Percentiles rank a stretch among this genome's conserved stretches.
Conservation (phyloP, 2,113 vertebrate genomes). For the Microcebus murinus region DNA sequence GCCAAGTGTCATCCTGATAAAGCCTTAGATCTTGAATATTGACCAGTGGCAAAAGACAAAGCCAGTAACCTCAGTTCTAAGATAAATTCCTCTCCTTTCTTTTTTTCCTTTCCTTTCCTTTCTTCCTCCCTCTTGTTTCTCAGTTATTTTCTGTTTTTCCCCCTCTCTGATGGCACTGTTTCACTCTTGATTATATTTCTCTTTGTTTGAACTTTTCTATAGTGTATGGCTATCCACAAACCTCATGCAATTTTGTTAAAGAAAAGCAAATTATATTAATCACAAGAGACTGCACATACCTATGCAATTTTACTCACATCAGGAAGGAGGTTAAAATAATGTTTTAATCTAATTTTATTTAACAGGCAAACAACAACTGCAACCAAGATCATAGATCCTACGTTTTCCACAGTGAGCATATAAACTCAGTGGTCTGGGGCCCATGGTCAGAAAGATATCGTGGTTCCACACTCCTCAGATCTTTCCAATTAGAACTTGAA, state of each 20-base stretch:
- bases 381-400: neutral
- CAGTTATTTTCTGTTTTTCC: neutral
- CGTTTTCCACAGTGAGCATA: conserved; percentile 15
- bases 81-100: neutral
- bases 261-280: neutral
- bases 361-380: conserved; percentile 28
- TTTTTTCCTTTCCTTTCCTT: accelerated
- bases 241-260: neutral
- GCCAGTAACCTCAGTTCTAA: neutral
- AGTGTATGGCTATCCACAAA: neutral
- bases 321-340: neutral
- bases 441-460: conserved; percentile 65
- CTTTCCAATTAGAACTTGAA: conserved; percentile 83
- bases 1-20: neutral
- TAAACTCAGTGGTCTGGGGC: conserved; percentile 52
- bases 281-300: neutral
- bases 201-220: conserved; percentile 4
- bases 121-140: neutral
- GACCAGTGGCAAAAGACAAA: conserved; percentile 16
- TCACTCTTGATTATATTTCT: neutral
- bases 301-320: conserved; percentile 32
- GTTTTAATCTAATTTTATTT: conserved; percentile 37
- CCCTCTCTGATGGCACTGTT: neutral
- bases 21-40: neutral
- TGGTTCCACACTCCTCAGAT: conserved; percentile 70